Percentiles rank a stretch among this genome's conserved stretches.
These are phyloP conservation scores for Agrochola litura DNA, from an alignment of 2,888 invertebrate species.

Conservation along the genomic window DNA sequence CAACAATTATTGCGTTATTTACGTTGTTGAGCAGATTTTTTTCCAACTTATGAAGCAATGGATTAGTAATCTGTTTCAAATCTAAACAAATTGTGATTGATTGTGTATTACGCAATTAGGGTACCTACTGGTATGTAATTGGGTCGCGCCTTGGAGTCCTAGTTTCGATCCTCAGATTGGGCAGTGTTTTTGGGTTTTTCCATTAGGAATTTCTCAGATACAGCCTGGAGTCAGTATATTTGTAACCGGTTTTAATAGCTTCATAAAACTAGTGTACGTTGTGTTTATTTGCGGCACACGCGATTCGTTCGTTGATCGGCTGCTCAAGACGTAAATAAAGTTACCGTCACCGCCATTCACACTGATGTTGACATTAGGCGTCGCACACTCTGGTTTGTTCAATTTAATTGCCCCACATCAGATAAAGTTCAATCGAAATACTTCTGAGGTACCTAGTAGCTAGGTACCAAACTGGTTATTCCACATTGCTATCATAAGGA, in stretches of 20 bases:
- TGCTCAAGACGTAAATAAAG: slow-evolving; percentile 74
- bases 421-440: slow-evolving; percentile 1
- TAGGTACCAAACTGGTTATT: slow-evolving; percentile 15
- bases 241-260: slow-evolving; percentile 10
- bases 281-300: slow-evolving; percentile 70
- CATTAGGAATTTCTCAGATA: neutral
- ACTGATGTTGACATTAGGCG: slow-evolving; percentile 70
- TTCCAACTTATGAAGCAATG: too few relatives aligned
- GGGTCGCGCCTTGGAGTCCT: neutral
- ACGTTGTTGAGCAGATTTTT: too few relatives aligned
- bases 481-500: slow-evolving; percentile 13
- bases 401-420: neutral
- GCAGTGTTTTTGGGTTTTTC: neutral
- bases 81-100: too few relatives aligned
- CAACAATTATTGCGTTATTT: too few relatives aligned
- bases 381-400: slow-evolving; percentile 45
- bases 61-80: too few relatives aligned
- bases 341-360: slow-evolving; percentile 77
- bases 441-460: neutral
- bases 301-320: slow-evolving; percentile 55
- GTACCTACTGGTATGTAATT: neutral
- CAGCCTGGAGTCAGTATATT: neutral
- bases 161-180: neutral
- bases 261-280: slow-evolving; percentile 41
- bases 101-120: too few relatives aligned